Evolutionary conservation across 92 coral and sea anemone species (phyloP), one percentile per base, ranked within the genome.

Genomic region (Muricea muricata): DNA sequence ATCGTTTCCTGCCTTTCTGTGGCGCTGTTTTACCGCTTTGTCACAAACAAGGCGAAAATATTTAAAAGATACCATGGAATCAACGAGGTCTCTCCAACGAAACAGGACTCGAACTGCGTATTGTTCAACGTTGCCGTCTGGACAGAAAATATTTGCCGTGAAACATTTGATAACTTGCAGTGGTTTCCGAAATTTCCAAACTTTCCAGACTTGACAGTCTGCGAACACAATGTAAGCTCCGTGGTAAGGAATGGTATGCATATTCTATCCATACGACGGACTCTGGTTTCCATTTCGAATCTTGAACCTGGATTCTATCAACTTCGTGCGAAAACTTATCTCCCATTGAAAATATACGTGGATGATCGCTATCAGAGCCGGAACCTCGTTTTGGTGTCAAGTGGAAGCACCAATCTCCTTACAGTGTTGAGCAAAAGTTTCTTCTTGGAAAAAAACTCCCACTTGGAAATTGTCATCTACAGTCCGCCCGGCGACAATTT

Each of bases 281-380:
- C 52, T 28, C 80, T 47, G 40, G 39, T 40, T 28, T 50, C 57
- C 41, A 21, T 75, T 31, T 32, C 65, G 26, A 54, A 28, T 31
- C 20, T 75, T 14, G 66, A 75, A 75, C 34, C 41, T 75, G 80
- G 80, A 7, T 75, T 75, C 65, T 75, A 75, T 35, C 57, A 75
- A 75, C 52, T 75, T 17, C 80, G 80, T 7, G 65, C 50, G 11
- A 54, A n/a, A 9, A 12, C 80, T 7, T 47, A 39, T 4, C 23
- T 75, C 25, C 41, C 80, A 31, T 32, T 75, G n/a, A 54, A 54
- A 47, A 26, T 75, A 50, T 75, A 47, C 45, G 23, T 75, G 39
- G 10, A 32, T 24, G 52, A 15, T 29, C 1, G 28, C 32, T 60
- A 14, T 17, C 78, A 39, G 55, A 34, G 8, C 57, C 37, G 34